These are phyloP conservation scores for Rhysida immarginata DNA, from an alignment of 1,140 invertebrate genomes.

Conservation along the genomic window DNA sequence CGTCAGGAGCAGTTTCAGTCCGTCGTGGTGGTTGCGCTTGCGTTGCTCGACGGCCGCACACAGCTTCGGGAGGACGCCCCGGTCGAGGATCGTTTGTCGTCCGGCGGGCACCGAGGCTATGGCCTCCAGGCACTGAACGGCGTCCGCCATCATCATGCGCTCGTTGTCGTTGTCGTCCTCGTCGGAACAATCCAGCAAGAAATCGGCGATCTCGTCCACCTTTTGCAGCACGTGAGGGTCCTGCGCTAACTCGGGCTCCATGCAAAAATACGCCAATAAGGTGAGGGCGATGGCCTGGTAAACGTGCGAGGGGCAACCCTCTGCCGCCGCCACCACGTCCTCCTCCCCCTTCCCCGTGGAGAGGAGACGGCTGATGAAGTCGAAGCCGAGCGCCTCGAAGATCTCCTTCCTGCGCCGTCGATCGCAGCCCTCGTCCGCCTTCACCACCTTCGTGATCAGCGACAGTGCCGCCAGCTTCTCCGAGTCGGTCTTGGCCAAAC, in stretches of 20 bases:
- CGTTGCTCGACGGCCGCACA: constrained; percentile 67
- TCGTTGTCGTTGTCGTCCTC: no score
- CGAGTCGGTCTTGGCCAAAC: constrained; percentile 60
- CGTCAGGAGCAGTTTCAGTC: constrained; percentile 55
- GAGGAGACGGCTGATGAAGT: constrained; percentile 64
- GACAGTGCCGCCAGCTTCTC: constrained; percentile 82
- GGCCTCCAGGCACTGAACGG: constrained; percentile 63
- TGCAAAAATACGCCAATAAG: constrained; percentile 54
- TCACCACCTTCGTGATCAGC: constrained; percentile 74
- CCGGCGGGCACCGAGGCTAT: constrained; percentile 55
- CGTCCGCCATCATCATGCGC: constrained; percentile 77
- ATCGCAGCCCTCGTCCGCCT: constrained; percentile 59
- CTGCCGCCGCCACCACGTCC: constrained; percentile 56
- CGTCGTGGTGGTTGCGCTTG: constrained; percentile 72
- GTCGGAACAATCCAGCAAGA: constrained; percentile 22
- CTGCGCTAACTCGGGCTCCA: neutral
- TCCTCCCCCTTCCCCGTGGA: constrained; percentile 51
- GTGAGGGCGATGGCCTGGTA: constrained; percentile 79
- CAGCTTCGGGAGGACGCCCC: constrained; percentile 60
- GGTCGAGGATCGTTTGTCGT: constrained; percentile 53
- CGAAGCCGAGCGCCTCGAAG: constrained; percentile 72
- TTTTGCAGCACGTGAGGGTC: neutral
- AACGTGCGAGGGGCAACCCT: constrained; percentile 66
- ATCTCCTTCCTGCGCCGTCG: constrained; percentile 52
- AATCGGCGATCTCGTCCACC: neutral